Evolutionary conservation across 1,140 invertebrate species (phyloP).

Genomic region (Neodiprion lecontei): DNA sequence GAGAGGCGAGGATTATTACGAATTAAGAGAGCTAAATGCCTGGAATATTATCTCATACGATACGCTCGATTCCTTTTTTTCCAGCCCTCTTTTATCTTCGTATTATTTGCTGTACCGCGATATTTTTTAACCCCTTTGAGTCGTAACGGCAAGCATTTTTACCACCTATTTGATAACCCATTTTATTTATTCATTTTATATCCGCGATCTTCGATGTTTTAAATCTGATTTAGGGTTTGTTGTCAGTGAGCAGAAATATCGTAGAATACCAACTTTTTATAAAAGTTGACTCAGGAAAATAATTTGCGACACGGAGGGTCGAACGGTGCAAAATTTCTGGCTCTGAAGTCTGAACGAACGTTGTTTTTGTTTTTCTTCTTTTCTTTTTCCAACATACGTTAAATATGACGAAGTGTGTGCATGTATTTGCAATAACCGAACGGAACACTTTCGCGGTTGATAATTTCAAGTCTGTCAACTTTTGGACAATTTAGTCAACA

Average conservation of each 20-base stretch:
- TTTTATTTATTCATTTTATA: no score
- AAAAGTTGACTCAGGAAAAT: no score
- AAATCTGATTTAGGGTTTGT: no score
- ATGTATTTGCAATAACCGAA: no score
- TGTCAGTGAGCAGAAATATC: no score
- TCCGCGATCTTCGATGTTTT: no score
- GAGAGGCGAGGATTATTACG: constrained; percentile 25
- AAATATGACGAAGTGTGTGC: no score
- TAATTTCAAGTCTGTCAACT: background rate
- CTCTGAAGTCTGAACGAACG: background rate
- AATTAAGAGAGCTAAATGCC: constrained; percentile 12
- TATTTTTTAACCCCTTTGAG: no score
- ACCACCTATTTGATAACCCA: background rate
- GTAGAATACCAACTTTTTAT: no score
- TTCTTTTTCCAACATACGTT: background rate
- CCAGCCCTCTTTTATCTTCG: constrained; percentile 28
- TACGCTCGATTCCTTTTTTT: constrained; percentile 18
- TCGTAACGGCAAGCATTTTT: background rate
- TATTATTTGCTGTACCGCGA: background rate
- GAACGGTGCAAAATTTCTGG: background rate
- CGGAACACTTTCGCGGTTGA: background rate
- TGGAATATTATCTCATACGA: constrained; percentile 13
- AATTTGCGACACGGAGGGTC: no score
- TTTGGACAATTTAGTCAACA: no score
- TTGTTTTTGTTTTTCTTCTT: background rate